Evolutionary conservation across 2,113 vertebrate species (phyloP).

Genomic region (Python bivittatus): DNA sequence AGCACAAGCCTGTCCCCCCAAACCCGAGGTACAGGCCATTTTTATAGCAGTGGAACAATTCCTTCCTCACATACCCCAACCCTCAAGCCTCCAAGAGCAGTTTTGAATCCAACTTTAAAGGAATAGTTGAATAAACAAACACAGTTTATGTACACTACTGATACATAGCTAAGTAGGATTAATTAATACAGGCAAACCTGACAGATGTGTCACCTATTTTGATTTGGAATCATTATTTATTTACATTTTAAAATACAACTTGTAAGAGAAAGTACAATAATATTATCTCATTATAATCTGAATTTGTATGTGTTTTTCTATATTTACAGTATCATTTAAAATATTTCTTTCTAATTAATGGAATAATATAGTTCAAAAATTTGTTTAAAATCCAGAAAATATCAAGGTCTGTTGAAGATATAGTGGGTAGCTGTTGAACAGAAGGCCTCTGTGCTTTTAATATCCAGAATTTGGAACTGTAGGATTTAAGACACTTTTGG

Average conservation of each 20-base stretch:
- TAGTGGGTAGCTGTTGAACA: not conserved
- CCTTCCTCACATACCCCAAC: not conserved
- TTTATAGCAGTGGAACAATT: not conserved
- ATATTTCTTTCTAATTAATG: not conserved
- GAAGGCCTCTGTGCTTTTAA: not conserved
- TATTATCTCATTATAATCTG: not conserved
- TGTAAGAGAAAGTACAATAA: not conserved
- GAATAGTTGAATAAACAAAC: not conserved
- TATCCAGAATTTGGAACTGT: not conserved
- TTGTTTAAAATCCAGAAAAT: not conserved
- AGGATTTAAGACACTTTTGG: not conserved
- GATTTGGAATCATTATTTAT: conserved; percentile 1
- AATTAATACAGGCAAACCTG: conserved; percentile 8
- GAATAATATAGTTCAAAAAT: not conserved
- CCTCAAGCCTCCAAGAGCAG: not conserved
- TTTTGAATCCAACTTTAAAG: not conserved
- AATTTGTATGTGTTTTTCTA: not conserved
- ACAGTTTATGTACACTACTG: not conserved
- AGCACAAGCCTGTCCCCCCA: not conserved
- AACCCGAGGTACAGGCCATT: not conserved
- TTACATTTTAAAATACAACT: not conserved
- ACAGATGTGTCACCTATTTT: not conserved
- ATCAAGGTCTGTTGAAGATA: not conserved
- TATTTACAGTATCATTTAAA: not conserved
- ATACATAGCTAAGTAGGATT: not conserved